These are phyloP conservation scores for Drosophila fuyamai DNA, from an alignment of 1,140 invertebrate species.

Conservation along the genomic window DNA sequence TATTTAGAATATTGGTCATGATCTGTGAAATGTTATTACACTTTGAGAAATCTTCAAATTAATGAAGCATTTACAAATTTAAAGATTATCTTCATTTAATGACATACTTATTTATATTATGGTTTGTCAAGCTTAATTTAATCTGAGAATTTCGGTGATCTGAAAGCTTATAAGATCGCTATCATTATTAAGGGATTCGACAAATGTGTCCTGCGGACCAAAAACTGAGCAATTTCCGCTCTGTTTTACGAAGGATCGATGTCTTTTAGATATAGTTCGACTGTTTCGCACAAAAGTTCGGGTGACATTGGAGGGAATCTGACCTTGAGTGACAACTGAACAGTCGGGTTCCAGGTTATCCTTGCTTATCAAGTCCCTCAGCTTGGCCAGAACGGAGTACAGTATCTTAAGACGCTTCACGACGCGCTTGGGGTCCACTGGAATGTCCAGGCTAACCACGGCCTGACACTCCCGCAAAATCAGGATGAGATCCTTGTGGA, in stretches of 20 bases:
- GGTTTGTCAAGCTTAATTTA: slow-evolving; percentile 16
- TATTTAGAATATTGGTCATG: no score
- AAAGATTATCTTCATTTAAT: background rate
- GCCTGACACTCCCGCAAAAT: slow-evolving; percentile 74
- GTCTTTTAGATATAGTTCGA: slow-evolving; percentile 8
- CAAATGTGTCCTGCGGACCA: background rate
- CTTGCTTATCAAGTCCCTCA: slow-evolving; percentile 47
- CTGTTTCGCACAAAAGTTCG: slow-evolving; percentile 10
- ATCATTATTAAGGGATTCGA: slow-evolving; percentile 12
- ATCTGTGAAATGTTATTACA: no score
- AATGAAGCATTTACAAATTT: background rate
- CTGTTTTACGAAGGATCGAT: slow-evolving; percentile 23
- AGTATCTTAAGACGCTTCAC: slow-evolving; percentile 78
- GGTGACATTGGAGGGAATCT: background rate
- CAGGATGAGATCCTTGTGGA: slow-evolving; percentile 60
- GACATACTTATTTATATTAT: background rate
- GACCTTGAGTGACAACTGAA: background rate
- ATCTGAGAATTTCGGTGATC: slow-evolving; percentile 40
- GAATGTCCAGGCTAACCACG: slow-evolving; percentile 38
- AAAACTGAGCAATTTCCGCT: background rate
- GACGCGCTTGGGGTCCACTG: slow-evolving; percentile 57
- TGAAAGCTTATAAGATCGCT: slow-evolving; percentile 60
- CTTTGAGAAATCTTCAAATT: background rate
- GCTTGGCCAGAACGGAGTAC: slow-evolving; percentile 66
- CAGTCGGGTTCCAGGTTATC: background rate